Base-by-base conservation (phyloP, 2,113 vertebrate genomes). In the Mirza zaza region DNA sequence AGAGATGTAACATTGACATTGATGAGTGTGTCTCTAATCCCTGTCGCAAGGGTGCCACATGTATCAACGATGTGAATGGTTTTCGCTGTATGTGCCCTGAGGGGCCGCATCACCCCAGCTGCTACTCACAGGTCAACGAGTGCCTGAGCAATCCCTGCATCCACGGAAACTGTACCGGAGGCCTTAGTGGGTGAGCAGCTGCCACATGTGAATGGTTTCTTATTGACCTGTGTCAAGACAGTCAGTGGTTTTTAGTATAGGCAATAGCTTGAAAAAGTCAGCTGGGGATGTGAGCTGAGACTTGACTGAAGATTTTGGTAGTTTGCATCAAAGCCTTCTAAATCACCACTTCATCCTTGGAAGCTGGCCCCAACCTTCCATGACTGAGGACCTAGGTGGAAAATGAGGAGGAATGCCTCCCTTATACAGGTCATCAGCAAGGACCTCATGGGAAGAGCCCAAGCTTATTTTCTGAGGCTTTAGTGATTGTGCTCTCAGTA, bases 21-120 rank as follows among this genome's bases (percentile, higher is more conserved):
- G 98, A 99, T 5, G 99, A 99, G 93, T 99, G 99, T 85, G 94
- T 96, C n/a, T 99, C 99, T 68, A 99, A 97, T 95, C 99, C 99
- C 0, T 99, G 99, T 84, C 98, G 99, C 93, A 99, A 99, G 8
- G 99, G 99, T 0, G 99, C 99, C 1, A 99, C 99, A 0, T 99
- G 99, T 14, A 45, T 98, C n/a, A 99, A 99, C 17, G 98, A 99
- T 77, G 97, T 99, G 80, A 99, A 99, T 0, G 98, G 98, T 9
- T 99, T 99, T 87, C 96, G 98, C 1, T 99, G 99, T 75, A 63
- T 98, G 1, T 99, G 99, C 95, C 99, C 99, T 0, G 98, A 99
- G 67, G 99, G 99, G 1, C 99, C 99, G 75, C 99, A 99, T 42
- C 99, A 99, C 10, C 99, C 98, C 29, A 98, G 99, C 97, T 99